A percentile compares a stretch with the other conserved stretches of the same genome.
Evolutionary conservation across 1,140 invertebrate species (phyloP).

Genomic region (Aphaenogaster ashmeadi): DNA sequence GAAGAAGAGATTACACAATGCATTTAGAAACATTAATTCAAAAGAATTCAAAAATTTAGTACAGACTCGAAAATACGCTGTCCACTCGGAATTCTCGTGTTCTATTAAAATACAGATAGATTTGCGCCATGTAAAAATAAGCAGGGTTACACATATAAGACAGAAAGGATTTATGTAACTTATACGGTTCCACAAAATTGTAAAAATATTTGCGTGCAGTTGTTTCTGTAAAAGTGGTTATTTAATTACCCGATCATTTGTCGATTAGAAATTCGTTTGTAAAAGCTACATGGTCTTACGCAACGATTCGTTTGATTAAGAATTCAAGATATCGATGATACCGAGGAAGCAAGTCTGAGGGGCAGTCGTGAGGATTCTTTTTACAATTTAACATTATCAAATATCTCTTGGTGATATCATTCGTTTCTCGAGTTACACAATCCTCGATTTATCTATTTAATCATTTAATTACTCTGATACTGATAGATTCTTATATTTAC

Average conservation of each 20-base stretch:
- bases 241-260: not conserved
- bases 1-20: not conserved
- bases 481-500: slow-evolving; percentile 65
- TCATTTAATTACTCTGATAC: slow-evolving; percentile 49
- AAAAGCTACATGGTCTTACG: slow-evolving; percentile 27
- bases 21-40: not conserved
- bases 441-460: slow-evolving; percentile 31
- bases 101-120: slow-evolving; percentile 9
- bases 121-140: slow-evolving; percentile 8
- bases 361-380: slow-evolving; percentile 26
- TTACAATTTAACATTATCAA: slow-evolving; percentile 35
- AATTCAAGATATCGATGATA: slow-evolving; percentile 50
- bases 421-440: slow-evolving; percentile 47
- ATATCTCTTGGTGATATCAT: slow-evolving; percentile 45
- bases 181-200: slow-evolving; percentile 24
- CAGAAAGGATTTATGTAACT: slow-evolving; percentile 20
- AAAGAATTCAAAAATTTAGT: slow-evolving; percentile 30
- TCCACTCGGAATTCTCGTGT: slow-evolving; percentile 17
- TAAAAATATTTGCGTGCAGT: slow-evolving; percentile 45
- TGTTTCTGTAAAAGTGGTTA: slow-evolving; percentile 15
- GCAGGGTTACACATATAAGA: slow-evolving; percentile 9
- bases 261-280: slow-evolving; percentile 38
- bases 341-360: slow-evolving; percentile 3
- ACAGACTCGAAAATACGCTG: slow-evolving; percentile 27
- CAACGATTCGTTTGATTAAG: slow-evolving; percentile 28